Evolutionary conservation across 1,140 invertebrate species (phyloP), one percentile per base, ranked within the genome.

Genomic region (Heliconius himera): DNA sequence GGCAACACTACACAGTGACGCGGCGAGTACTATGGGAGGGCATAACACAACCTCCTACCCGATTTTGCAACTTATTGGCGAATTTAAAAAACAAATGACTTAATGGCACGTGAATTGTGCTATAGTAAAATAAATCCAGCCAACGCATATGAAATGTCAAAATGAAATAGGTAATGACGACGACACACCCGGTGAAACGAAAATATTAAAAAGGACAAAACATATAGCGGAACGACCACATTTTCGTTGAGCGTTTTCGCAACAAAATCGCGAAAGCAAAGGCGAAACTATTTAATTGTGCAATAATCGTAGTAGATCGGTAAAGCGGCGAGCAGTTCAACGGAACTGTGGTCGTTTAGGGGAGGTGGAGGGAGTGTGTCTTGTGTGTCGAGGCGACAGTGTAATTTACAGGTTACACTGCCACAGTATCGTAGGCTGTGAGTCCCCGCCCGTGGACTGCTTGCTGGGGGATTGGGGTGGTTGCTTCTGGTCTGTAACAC

Each of bases 351-450:
- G 73, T 77, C 56, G 29, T 54, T 80, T 20, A 66, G 26, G 60
- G 11, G 20, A 20, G 20, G 20, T 20, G 54, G n/a, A 20, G n/a
- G n/a, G 16, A n/a, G 80, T 77, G 82, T 82, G 84, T 82, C 81
- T 83, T 78, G 51, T 18, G 74, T 77, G 84, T 72, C 70, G 60
- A 46, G 41, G 41, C 13, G 13, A 46, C 41, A 46, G 13, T 46
- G 60, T 77, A 77, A 76, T 95, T 96, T 97, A 98, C 96, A 98
- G 96, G 96, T 98, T 98, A 98, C 97, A 98, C 97, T 98, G 97
- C 97, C 97, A 98, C 97, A 97, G 97, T 98, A 98, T 98, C 97
- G 97, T 98, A 98, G 97, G 98, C 97, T 98, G 98, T 98, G 97
- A 98, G 96, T 97, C 97, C 97, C 95, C 96, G 95, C 95, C 96